A percentile compares a stretch with the other conserved stretches of the same genome.
Conservation (phyloP, 2,888 invertebrate species). For the Protodeltote pygarga region DNA sequence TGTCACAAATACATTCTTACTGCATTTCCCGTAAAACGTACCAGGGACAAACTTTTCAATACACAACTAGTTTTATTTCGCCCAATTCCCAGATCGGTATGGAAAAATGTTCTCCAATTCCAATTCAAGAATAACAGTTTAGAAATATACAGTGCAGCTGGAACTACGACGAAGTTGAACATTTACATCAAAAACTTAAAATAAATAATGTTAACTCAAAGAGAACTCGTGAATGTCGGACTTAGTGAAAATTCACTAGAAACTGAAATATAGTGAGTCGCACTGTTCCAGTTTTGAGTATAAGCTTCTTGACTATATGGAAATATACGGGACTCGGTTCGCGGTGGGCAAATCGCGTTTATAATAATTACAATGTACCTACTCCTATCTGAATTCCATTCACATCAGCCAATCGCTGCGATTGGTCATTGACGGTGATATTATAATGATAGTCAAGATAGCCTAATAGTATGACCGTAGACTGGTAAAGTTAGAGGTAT, state of each 20-base stretch:
- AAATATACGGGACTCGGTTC: conserved; percentile 26
- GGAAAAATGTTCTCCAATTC: conserved; percentile 17
- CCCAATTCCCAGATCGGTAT: conserved; percentile 14
- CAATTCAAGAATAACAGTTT: conserved; percentile 28
- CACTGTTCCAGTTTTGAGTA: conserved; percentile 55
- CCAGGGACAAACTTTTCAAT: neutral
- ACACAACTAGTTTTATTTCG: neutral
- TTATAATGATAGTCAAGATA: no score
- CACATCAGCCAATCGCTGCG: no score
- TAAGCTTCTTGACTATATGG: conserved; percentile 61
- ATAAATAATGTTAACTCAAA: conserved; percentile 55
- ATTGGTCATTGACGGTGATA: no score
- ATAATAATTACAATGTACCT: no score
- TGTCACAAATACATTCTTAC: no score
- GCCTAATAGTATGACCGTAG: no score
- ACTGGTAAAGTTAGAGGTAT: no score
- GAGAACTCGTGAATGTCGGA: conserved; percentile 54
- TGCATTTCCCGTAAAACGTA: no score
- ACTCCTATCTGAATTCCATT: no score
- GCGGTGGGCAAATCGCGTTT: no score
- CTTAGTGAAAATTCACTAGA: conserved; percentile 51
- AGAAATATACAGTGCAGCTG: conserved; percentile 28
- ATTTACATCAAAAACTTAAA: conserved; percentile 47
- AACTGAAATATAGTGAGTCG: conserved; percentile 53
- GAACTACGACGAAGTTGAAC: conserved; percentile 25